Evolutionary conservation across 2,888 invertebrate species (phyloP).

Genomic region (Taphrorychus bicolor): DNA sequence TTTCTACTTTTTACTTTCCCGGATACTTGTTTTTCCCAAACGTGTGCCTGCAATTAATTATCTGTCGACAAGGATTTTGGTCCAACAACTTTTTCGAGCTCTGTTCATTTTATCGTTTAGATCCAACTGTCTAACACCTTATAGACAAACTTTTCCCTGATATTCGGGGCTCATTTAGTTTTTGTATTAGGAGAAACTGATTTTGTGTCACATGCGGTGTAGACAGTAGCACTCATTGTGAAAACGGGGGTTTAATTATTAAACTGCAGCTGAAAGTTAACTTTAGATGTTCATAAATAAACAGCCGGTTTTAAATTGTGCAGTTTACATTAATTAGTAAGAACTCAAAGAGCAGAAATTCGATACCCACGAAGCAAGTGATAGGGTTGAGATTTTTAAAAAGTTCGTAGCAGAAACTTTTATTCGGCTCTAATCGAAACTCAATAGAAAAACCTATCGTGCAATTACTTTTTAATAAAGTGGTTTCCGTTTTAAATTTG

Average conservation of each 20-base stretch:
- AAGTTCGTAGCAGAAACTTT: neutral
- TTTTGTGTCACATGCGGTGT: too few relatives aligned
- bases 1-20: conserved; percentile 49
- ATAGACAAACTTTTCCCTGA: conserved; percentile 36
- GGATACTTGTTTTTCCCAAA: conserved; percentile 50
- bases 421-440: neutral
- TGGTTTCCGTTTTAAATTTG: neutral
- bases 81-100: conserved; percentile 52
- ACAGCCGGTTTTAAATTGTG: neutral
- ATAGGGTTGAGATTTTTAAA: neutral
- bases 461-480: conserved; percentile 3
- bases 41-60: conserved; percentile 53
- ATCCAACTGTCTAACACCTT: conserved; percentile 50
- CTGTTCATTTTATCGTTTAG: conserved; percentile 53
- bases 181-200: too few relatives aligned
- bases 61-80: conserved; percentile 52
- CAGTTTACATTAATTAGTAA: neutral
- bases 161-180: neutral
- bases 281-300: neutral
- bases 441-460: neutral
- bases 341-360: neutral
- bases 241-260: too few relatives aligned
- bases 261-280: neutral
- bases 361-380: neutral
- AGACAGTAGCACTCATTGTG: too few relatives aligned